These are phyloP conservation scores for Holothuria scabra DNA, from an alignment of 53 echinoderm and acorn worm genomes.

Conservation along the genomic window DNA sequence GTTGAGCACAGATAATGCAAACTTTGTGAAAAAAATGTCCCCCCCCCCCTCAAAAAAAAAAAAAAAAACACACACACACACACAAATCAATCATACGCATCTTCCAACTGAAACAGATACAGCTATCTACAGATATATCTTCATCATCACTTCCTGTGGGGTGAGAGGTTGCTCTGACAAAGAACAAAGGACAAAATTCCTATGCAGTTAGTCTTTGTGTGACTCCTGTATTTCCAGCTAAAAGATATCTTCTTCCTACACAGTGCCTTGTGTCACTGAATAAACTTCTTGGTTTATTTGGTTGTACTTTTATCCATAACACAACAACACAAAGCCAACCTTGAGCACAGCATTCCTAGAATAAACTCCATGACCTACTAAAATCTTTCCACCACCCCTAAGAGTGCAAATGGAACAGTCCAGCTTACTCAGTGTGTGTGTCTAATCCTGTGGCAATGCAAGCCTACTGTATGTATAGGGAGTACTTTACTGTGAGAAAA, in stretches of 20 bases:
- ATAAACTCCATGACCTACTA: not conserved
- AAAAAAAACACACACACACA: no score
- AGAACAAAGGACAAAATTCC: not conserved
- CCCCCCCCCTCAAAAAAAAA: no score
- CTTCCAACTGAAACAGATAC: no score
- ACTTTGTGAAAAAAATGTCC: no score
- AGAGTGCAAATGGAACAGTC: conserved; percentile 14
- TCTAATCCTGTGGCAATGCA: conserved; percentile 35
- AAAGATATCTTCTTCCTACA: not conserved
- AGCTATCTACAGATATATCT: no score
- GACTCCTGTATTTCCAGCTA: conserved; percentile 2
- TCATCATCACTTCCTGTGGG: no score
- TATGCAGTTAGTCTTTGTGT: conserved; percentile 27
- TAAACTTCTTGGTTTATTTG: no score
- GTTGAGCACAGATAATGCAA: no score
- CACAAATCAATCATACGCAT: no score
- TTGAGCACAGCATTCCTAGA: not conserved
- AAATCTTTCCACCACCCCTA: not conserved
- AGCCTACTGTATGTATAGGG: not conserved
- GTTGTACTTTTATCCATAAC: no score
- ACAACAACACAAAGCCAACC: conserved; percentile 22
- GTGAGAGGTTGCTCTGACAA: no score
- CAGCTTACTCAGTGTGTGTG: conserved; percentile 44
- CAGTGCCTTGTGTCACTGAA: not conserved
- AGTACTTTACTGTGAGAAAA: not conserved